Evolutionary conservation across 2,113 vertebrate genomes (phyloP).

Genomic region (Enhydra lutris): DNA sequence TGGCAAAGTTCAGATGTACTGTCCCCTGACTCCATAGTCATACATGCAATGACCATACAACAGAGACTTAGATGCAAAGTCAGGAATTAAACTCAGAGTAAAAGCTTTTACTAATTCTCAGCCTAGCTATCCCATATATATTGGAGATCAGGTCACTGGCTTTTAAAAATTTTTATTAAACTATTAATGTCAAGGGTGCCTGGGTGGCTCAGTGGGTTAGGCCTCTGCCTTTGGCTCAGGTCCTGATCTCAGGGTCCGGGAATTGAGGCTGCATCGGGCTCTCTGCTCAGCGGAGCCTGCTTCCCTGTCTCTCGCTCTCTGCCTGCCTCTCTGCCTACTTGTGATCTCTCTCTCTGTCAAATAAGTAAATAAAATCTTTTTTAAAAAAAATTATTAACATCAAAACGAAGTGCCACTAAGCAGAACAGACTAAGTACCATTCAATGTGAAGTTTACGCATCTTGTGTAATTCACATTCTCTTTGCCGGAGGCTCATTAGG

Average conservation of each 20-base stretch:
- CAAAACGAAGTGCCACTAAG: slow-evolving; percentile 32
- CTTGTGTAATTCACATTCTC: slow-evolving; percentile 56
- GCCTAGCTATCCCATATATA: not conserved
- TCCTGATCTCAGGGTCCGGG: no score
- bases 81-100: not conserved
- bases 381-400: not conserved
- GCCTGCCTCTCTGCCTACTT: no score
- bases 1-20: not conserved
- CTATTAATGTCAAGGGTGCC: slow-evolving; percentile 25
- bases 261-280: no score
- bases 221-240: no score
- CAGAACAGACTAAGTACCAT: slow-evolving; percentile 48
- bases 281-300: no score
- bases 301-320: no score
- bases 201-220: no score
- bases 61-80: not conserved
- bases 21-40: not conserved
- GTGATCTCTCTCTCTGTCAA: no score
- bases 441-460: slow-evolving; percentile 34
- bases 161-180: slow-evolving; percentile 40
- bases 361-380: no score
- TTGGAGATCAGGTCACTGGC: not conserved
- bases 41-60: not conserved
- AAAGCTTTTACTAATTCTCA: slow-evolving; percentile 22
- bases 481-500: slow-evolving; percentile 16